Conservation (phyloP, 2,797 vertebrate genomes). For the Eulemur coronatus region DNA sequence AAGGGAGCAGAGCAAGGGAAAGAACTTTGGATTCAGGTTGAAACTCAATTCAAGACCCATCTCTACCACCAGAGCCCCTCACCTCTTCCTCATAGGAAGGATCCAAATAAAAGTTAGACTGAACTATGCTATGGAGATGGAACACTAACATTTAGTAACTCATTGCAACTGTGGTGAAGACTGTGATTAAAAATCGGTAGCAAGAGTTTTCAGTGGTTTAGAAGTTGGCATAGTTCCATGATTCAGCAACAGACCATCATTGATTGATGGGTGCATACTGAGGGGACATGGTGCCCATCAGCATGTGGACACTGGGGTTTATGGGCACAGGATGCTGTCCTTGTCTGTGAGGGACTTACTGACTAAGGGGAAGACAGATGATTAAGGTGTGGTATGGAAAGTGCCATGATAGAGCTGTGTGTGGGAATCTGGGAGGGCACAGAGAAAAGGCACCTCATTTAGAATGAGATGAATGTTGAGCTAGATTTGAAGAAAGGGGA, state of each 20-base stretch:
- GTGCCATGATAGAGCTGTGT: background rate
- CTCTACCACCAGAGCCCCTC: background rate
- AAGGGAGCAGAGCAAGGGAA: background rate
- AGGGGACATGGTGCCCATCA: background rate
- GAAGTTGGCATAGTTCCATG: background rate
- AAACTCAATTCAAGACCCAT: background rate
- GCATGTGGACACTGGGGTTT: background rate
- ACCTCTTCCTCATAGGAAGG: background rate
- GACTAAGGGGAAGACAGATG: background rate
- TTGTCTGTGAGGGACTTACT: background rate
- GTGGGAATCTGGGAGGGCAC: background rate
- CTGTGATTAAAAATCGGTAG: background rate
- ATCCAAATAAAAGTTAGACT: background rate
- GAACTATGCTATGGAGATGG: background rate
- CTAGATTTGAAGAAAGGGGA: background rate
- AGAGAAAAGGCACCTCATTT: background rate
- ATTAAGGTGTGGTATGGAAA: background rate
- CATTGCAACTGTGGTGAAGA: background rate
- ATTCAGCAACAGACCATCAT: background rate
- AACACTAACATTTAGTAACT: background rate
- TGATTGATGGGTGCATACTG: background rate
- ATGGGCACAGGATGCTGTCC: background rate
- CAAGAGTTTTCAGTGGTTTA: background rate
- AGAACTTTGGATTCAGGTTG: background rate
- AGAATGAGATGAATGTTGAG: background rate